Conservation (phyloP, 2,113 vertebrate species). For the Platichthys flesus region DNA sequence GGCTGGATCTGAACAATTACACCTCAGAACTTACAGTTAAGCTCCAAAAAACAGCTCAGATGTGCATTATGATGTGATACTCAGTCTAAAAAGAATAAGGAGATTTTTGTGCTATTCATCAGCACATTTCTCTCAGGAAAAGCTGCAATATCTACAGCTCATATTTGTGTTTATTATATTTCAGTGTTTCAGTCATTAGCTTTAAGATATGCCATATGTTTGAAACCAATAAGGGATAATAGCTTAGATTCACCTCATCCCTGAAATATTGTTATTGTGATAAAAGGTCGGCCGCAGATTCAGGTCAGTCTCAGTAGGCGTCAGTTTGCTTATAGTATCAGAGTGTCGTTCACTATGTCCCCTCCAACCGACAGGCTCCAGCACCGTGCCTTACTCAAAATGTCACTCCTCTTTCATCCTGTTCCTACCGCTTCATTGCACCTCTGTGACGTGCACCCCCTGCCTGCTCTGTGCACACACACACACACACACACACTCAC, state of each 20-base stretch:
- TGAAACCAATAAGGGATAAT: background rate
- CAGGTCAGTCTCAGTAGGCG: background rate
- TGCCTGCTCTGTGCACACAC: background rate
- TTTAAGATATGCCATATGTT: background rate
- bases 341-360: background rate
- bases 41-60: background rate
- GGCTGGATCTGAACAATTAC: constrained; percentile 1
- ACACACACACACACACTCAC: constrained; percentile 30
- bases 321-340: background rate
- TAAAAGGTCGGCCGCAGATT: background rate
- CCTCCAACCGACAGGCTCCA: constrained; percentile 13
- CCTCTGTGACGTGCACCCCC: constrained; percentile 32
- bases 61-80: background rate
- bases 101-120: background rate
- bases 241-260: background rate
- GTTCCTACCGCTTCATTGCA: constrained; percentile 37
- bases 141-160: background rate
- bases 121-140: background rate
- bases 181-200: background rate
- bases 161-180: background rate
- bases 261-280: background rate
- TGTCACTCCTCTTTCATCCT: constrained; percentile 66
- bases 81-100: background rate
- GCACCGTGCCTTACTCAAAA: constrained; percentile 43
- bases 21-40: background rate